Evolutionary conservation across 2,113 vertebrate species (phyloP).

Genomic region (Xiphophorus maculatus): DNA sequence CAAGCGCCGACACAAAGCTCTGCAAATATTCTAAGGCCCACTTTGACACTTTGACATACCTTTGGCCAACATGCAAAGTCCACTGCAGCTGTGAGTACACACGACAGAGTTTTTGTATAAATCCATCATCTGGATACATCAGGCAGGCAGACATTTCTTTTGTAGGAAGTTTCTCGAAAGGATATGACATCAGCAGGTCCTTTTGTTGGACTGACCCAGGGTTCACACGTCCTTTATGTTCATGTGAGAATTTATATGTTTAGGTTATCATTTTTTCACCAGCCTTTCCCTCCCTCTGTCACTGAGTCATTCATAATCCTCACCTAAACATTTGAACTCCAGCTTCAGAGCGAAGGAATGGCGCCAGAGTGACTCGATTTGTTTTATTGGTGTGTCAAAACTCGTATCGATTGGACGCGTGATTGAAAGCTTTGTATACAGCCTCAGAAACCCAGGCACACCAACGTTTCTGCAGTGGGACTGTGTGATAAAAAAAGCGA

Average conservation of each 20-base stretch:
- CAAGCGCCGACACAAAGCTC: slow-evolving; percentile 19
- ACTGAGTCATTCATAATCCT: slow-evolving; percentile 51
- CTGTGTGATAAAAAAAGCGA: background rate
- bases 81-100: slow-evolving; percentile 7
- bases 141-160: slow-evolving; percentile 34
- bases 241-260: slow-evolving; percentile 48
- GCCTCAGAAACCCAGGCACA: slow-evolving; percentile 27
- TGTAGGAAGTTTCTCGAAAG: slow-evolving; percentile 43
- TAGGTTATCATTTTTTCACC: slow-evolving; percentile 45
- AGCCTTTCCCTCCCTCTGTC: slow-evolving; percentile 45
- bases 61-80: slow-evolving; percentile 20
- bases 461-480: background rate
- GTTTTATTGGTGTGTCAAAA: slow-evolving; percentile 70
- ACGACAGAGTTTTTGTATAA: slow-evolving; percentile 19
- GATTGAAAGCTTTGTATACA: slow-evolving; percentile 50
- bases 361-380: slow-evolving; percentile 43
- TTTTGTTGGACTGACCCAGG: slow-evolving; percentile 36
- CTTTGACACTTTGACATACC: slow-evolving; percentile 8
- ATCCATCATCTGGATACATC: slow-evolving; percentile 46
- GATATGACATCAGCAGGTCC: slow-evolving; percentile 54
- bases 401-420: slow-evolving; percentile 50
- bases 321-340: slow-evolving; percentile 61
- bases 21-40: slow-evolving; percentile 38
- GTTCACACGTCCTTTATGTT: slow-evolving; percentile 11
- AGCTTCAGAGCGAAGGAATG: slow-evolving; percentile 42